These are phyloP conservation scores for Agrochola lota DNA, from an alignment of 2,888 invertebrate genomes.

Conservation along the genomic window DNA sequence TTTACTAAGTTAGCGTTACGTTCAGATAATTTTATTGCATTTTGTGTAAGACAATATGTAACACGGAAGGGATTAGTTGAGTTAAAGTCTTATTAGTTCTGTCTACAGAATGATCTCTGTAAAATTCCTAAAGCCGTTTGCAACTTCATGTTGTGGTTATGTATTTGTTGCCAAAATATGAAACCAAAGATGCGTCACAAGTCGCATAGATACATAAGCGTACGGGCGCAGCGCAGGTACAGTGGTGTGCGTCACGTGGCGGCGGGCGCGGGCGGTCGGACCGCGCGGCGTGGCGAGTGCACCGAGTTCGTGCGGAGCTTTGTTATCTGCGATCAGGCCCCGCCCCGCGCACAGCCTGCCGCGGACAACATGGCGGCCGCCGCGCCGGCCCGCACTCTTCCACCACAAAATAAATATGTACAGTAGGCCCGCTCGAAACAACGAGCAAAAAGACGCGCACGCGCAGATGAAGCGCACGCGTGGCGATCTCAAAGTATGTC, in stretches of 20 bases:
- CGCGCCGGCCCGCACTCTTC: constrained; percentile 59
- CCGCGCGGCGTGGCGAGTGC: constrained; percentile 39
- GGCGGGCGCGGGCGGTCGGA: constrained; percentile 38
- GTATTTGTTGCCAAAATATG: constrained; percentile 36
- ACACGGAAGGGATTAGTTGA: constrained; percentile 45
- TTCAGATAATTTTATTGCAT: constrained; percentile 52
- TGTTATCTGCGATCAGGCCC: constrained; percentile 85
- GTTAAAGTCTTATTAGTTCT: constrained; percentile 1
- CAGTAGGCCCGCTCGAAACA: neutral
- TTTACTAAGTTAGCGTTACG: constrained; percentile 40
- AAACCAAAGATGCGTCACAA: constrained; percentile 12
- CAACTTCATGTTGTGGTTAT: constrained; percentile 1
- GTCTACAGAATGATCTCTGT: constrained; percentile 4
- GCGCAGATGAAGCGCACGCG: neutral
- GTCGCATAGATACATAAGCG: constrained; percentile 35
- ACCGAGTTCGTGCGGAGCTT: constrained; percentile 73
- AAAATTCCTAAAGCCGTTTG: neutral
- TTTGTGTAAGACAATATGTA: constrained; percentile 31
- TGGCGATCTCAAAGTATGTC: neutral
- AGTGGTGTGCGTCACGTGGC: constrained; percentile 27
- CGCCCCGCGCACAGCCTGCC: constrained; percentile 73
- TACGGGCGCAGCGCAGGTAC: constrained; percentile 37
- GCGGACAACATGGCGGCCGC: constrained; percentile 72
- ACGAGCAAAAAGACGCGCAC: neutral
- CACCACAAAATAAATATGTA: neutral